Evolutionary conservation across 1,140 invertebrate genomes (phyloP), one percentile per base, ranked within the genome.

Genomic region (Drosophila lacteicornis): DNA sequence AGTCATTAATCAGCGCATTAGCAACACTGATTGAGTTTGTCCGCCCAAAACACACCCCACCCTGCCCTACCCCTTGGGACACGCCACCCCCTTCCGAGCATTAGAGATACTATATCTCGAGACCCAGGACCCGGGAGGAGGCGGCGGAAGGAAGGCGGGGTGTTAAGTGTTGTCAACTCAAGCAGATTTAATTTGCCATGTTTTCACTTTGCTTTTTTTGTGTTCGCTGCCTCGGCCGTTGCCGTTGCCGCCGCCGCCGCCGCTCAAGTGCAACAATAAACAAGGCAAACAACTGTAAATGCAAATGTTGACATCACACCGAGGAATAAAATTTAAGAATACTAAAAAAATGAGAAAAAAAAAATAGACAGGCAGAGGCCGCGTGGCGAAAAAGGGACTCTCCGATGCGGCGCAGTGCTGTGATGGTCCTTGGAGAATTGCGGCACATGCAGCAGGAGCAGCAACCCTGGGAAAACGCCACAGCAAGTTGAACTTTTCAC

Each of bases 181-280:
- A 88, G 81, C 88, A 76, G 84, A 91, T 91, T 90, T 88, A 91
- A 91, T 88, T 91, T 91, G 88, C 84, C 80, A 88, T 84, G 82
- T 91, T 86, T 91, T 67, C 73, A 61, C 63, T 71, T 73, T 62
- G 59, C 57, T 55, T 55, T 59, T 55, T 40, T 40, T 42, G 25
- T 60, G 57, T 36, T 74, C 15, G 36, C 12, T 25, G 22, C 19
- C 19, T 22, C 19, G 19, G 19, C 19, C 19, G 19, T 19, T 19
- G 19, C 19, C 19, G 19, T 19, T 19, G 19, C 19, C 51, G 51
- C 9, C 33, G 42, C 53, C 69, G 50, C 51, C 33, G 60, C 43
- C 65, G 76, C 58, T 81, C 80, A 75, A 91, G 85, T 84, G 80
- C 76, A 82, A 81, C 68, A 83, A 81, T 75, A 83, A 83, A 78